Evolutionary conservation across 2,113 vertebrate genomes (phyloP), one percentile per base, ranked within the genome.

Genomic region (Nycticryphes semicollaris): DNA sequence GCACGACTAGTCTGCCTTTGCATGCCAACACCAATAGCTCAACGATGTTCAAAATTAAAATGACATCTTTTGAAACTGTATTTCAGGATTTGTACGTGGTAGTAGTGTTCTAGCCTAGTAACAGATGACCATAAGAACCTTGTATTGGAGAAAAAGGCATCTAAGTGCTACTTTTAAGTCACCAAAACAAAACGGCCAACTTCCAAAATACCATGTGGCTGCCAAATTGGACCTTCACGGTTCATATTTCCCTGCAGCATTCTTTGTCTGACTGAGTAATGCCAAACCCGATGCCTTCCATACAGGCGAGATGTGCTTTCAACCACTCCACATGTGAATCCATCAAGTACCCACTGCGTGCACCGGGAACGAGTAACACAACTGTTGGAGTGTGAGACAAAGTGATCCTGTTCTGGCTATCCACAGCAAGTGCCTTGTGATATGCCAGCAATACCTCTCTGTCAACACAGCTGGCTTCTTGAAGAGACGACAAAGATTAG

Each of bases 261-360:
- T 27, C 51, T 27, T 12, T 28, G 28, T 5, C 47, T 20, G 64
- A 60, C 33, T 10, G 7, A 43, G 54, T 18, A 54, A 33, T 0
- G 2, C 33, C 60, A 17, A 35, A 39, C 31, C 1, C 0, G 4
- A 27, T 3, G 6, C 56, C 20, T 28, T 31, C 53, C 72, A 30
- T 0, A 5, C 2, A 30, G 18, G 43, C 0, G 3, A 80, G 60
- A 16, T 11, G 24, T 23, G 45, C 27, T 64, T 73, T 69, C 41
- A 57, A 63, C 14, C n/a, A 33, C n/a, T 12, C 41, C 54, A 17
- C 15, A 0, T 0, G 27, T 9, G 30, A 59, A 47, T 13, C 25
- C 10, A 10, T 0, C 0, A 28, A n/a, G 35, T 12, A 82, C 45
- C 35, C 47, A n/a, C 19, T 24, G 47, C 0, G 1, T 1, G 41